A percentile compares a stretch with the other conserved stretches of the same genome.
phyloP scores from a whole-genome alignment of 1,140 invertebrate species.

The Platyscapa corneri region DNA sequence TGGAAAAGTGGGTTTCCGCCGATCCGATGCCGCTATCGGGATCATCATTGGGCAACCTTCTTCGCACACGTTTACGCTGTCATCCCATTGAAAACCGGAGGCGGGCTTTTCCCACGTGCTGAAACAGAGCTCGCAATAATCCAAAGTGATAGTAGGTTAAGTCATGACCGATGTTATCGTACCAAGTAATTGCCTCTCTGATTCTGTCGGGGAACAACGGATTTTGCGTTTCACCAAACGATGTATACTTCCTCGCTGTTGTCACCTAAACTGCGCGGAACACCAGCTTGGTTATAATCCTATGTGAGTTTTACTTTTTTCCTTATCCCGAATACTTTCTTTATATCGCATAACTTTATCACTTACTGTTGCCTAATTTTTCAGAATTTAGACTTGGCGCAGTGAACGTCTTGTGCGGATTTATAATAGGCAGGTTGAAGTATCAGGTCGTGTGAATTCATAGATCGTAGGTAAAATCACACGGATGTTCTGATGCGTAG shows the following conservation, averaged over 20 bases:
- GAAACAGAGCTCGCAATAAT: slow-evolving; percentile 73
- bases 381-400: no score
- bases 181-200: slow-evolving; percentile 19
- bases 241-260: slow-evolving; percentile 52
- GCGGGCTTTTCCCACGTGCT: slow-evolving; percentile 70
- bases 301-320: background rate
- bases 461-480: no score
- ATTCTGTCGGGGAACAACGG: slow-evolving; percentile 57
- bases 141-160: slow-evolving; percentile 74
- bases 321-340: no score
- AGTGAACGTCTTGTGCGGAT: no score
- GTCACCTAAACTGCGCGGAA: slow-evolving; percentile 4
- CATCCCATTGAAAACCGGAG: slow-evolving; percentile 65
- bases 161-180: slow-evolving; percentile 69
- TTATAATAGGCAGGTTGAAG: no score
- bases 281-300: background rate
- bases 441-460: no score
- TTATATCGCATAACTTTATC: no score
- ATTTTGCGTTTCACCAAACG: slow-evolving; percentile 26
- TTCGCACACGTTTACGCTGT: slow-evolving; percentile 62
- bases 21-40: slow-evolving; percentile 67
- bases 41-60: slow-evolving; percentile 73
- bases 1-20: slow-evolving; percentile 72
- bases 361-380: no score
- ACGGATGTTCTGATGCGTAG: no score